Conservation (phyloP, 2,888 invertebrate species). For the Erpobdella octoculata region DNA sequence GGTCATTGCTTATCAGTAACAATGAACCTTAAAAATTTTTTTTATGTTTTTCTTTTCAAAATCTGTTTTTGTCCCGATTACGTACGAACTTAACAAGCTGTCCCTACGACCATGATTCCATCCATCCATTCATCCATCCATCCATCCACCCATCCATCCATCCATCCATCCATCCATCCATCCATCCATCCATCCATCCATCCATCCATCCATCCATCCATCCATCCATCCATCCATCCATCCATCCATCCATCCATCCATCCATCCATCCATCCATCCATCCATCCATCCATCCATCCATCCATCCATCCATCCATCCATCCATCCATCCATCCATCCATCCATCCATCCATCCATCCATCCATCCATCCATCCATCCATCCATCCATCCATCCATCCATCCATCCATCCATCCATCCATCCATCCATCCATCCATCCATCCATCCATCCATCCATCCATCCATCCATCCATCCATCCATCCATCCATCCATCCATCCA, state of each 20-base stretch:
- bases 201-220: not conserved
- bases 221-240: slow-evolving; percentile 1
- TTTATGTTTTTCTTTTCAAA: too few species aligned
- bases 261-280: not conserved
- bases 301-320: not conserved
- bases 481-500: not conserved
- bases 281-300: not conserved
- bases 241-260: not conserved
- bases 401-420: not conserved
- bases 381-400: slow-evolving; percentile 7
- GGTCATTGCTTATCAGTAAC: too few species aligned
- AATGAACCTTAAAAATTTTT: too few species aligned
- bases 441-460: slow-evolving; percentile 1
- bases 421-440: not conserved
- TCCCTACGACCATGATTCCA: too few species aligned
- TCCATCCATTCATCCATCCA: not conserved
- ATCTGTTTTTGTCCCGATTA: too few species aligned
- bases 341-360: not conserved
- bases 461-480: not conserved
- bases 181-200: not conserved
- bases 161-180: slow-evolving; percentile 7
- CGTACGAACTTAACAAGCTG: too few species aligned
- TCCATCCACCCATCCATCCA: not conserved
- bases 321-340: not conserved
- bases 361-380: slow-evolving; percentile 1